phyloP scores from a whole-genome alignment of 2,888 invertebrate species.

The Trachelus troglodyta region DNA sequence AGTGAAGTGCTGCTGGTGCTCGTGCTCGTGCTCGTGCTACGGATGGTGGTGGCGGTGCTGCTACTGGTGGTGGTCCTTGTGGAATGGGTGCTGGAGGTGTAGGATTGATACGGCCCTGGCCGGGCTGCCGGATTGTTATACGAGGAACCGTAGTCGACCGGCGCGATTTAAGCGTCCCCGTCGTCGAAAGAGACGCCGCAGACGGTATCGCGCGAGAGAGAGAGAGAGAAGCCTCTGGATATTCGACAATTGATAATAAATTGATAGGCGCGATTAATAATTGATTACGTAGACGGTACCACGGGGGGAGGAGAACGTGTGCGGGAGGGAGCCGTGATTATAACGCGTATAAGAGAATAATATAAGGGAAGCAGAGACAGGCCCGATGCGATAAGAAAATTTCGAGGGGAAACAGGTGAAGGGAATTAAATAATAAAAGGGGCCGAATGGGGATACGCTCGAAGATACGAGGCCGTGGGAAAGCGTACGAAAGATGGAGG shows the following conservation, averaged over 20 bases:
- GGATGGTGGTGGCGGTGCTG: conserved; percentile 17
- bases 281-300: neutral
- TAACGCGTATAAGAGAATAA: neutral
- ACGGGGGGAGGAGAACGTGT: neutral
- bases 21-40: conserved; percentile 23
- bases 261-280: neutral
- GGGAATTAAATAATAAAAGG: neutral
- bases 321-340: neutral
- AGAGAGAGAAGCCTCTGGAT: neutral
- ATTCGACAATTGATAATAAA: neutral
- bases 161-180: neutral
- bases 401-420: neutral
- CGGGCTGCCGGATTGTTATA: neutral
- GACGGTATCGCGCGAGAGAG: neutral
- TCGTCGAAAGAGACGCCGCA: conserved; percentile 15
- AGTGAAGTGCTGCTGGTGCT: conserved; percentile 28
- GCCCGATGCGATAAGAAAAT: neutral
- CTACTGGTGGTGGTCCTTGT: conserved; percentile 26
- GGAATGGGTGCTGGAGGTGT: conserved; percentile 16
- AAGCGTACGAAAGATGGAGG: neutral
- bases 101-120: neutral
- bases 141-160: neutral
- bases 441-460: neutral
- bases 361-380: neutral
- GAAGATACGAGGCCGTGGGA: neutral